These are phyloP conservation scores for Oryzias sinensis DNA, from an alignment of 2,797 vertebrate genomes.

Conservation along the genomic window DNA sequence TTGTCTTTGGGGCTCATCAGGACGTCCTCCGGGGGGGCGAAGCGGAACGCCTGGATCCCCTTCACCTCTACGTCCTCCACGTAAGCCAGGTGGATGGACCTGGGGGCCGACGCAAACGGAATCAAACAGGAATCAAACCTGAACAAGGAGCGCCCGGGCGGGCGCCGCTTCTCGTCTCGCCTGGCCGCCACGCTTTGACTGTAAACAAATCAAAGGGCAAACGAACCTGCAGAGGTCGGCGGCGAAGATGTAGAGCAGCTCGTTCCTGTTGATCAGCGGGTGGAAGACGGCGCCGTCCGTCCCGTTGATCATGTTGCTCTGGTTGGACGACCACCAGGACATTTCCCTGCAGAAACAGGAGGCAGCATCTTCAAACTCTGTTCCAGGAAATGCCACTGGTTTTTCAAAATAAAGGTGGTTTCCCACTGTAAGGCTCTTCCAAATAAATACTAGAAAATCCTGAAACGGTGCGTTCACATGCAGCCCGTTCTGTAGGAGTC, in stretches of 20 bases:
- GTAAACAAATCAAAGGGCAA: slow-evolving; percentile 32
- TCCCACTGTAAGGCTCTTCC: too few species aligned
- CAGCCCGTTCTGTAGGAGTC: too few species aligned
- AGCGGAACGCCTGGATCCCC: slow-evolving; percentile 82
- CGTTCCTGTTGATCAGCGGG: slow-evolving; percentile 78
- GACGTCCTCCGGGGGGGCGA: slow-evolving; percentile 77
- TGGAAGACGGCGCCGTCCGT: slow-evolving; percentile 83
- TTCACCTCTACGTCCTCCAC: slow-evolving; percentile 80
- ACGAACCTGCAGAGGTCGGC: slow-evolving; percentile 82
- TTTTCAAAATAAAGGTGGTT: too few species aligned
- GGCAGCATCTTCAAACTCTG: not conserved
- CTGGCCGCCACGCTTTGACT: slow-evolving; percentile 15
- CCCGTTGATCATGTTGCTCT: slow-evolving; percentile 87
- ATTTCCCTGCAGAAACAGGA: slow-evolving; percentile 60
- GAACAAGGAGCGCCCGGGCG: too few species aligned
- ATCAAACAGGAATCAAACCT: too few species aligned
- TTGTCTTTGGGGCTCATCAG: slow-evolving; percentile 77
- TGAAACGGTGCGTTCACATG: too few species aligned
- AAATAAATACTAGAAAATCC: too few species aligned
- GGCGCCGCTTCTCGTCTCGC: not conserved
- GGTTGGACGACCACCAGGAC: slow-evolving; percentile 83
- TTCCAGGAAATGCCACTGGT: too few species aligned
- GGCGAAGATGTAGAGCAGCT: slow-evolving; percentile 84
- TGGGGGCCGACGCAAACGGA: slow-evolving; percentile 26
- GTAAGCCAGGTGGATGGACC: slow-evolving; percentile 80